Base-by-base conservation (phyloP, 1,140 invertebrate genomes). In the Bombus fervidus region DNA sequence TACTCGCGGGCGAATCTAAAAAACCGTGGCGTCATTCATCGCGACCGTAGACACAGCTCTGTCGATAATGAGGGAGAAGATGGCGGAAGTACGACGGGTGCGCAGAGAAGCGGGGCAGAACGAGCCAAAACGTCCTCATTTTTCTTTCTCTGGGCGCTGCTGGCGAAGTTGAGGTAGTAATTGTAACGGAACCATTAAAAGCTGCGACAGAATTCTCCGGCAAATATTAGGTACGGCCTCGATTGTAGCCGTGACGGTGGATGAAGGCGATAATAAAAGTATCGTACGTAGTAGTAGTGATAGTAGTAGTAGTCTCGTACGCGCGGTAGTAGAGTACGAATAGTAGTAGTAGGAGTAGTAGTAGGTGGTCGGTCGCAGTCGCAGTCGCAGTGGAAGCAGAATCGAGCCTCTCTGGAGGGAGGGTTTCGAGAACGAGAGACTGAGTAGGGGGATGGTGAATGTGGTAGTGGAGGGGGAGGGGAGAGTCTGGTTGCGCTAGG, bases 401-500 rank as follows among this genome's bases (percentile, higher is more conserved):
- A 91, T 86, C 86, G 86, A 53, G 83, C 22, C 79, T 31, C 68
- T 43, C 9, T 62, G 75, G 72, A 57, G 72, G 76, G 64, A 41
- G 31, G 31, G 31, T 43, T 79, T 43, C 39, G 71, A 77, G 53
- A 34, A 59, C n/a, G 57, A 34, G 22, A 68, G 74, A 69, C 34
- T 43, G 80, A 66, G 78, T 64, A 57, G 69, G 74, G 80, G 68
- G 59, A 62, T 53, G 53, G 81, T 69, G 80, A 72, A 15, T 2
- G 71, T 47, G 41, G 15, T 15, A 31, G 12, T 15, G 4, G 18
- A 18, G 68, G 25, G 18, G 37, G 57, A 41, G 66, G 0, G 41
- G 12, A 12, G 43, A 47, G 82, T 88, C 90, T 90, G 90, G 89
- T 92, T 84, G 89, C 64, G 91, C 89, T 92, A 89, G 90, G 90